These are phyloP conservation scores for Rutilus rutilus DNA, from an alignment of 2,113 vertebrate genomes.

Conservation along the genomic window DNA sequence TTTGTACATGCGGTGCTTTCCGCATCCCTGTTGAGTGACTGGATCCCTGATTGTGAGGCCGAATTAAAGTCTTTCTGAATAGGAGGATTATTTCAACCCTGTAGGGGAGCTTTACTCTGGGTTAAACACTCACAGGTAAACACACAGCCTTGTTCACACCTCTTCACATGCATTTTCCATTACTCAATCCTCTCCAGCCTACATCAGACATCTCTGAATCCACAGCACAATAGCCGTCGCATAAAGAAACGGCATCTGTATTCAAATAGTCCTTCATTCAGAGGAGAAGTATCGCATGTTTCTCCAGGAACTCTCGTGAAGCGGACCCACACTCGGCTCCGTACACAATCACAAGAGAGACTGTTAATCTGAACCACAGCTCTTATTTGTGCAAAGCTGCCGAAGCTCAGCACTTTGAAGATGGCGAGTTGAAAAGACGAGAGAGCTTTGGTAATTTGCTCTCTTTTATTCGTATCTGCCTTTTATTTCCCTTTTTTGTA, in stretches of 20 bases:
- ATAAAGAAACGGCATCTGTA: constrained; percentile 43
- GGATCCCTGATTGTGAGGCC: constrained; percentile 21
- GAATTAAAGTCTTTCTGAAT: constrained; percentile 44
- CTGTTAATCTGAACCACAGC: constrained; percentile 19
- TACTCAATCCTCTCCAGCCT: constrained; percentile 22
- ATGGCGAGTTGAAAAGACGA: constrained; percentile 28
- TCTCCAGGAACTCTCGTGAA: constrained; percentile 38
- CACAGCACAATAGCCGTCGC: constrained; percentile 21
- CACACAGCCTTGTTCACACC: constrained; percentile 4
- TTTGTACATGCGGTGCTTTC: neutral
- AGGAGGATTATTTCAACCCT: constrained; percentile 45
- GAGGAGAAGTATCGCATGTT: constrained; percentile 46
- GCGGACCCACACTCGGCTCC: constrained; percentile 33
- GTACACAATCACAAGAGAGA: constrained; percentile 41
- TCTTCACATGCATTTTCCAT: constrained; percentile 32
- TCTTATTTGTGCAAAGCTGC: constrained; percentile 55
- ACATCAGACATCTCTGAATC: constrained; percentile 10
- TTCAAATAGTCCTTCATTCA: constrained; percentile 57
- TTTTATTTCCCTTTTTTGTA: constrained; percentile 45
- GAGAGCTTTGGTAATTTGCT: constrained; percentile 41
- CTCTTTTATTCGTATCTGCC: constrained; percentile 46
- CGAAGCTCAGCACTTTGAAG: constrained; percentile 51
- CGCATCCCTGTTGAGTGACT: constrained; percentile 10
- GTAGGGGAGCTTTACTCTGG: constrained; percentile 35
- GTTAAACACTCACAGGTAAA: constrained; percentile 14